Evolutionary conservation across 92 coral and sea anemone genomes (phyloP), one percentile per base, ranked within the genome.

Genomic region (Phenganax marumi): DNA sequence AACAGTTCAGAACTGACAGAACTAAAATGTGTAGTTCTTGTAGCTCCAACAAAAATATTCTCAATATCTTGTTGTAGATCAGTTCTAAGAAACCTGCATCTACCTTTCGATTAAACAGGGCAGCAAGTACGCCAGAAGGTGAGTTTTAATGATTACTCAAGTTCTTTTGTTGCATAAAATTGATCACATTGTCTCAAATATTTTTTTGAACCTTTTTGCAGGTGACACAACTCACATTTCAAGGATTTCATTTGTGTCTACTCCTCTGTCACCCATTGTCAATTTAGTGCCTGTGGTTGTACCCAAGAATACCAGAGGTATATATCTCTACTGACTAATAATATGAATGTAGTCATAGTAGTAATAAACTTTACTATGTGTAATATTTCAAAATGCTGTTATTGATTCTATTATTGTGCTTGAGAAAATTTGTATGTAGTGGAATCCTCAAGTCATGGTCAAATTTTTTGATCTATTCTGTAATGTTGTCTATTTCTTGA

Each of bases 91-190:
- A 26, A 84, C 74, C 58, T 80, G 79, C 12, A 9, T 2, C 24
- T 26, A 49, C 71, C 8, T 55, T 53, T 10, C 54, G 76, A 21
- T 13, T 77, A 21, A 68, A 60, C 61, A 88, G 97, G 13, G 97
- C 93, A 21, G 91, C 97, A 18, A 92, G 97, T 75, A 92, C 97
- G 8, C 97, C 97, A 8, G 93, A 88, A 81, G 97, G 97, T 91
- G 81, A 68, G 53, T 63, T 63, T 65, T 12, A 65, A 65, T 33
- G 3, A 33, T 33, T 33, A 33, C 5, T 33, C 43, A 5, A 33
- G 43, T 33, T 33, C 63, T 14, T 56, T 56, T 56, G 21, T 7
- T 56, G n/a, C n/a, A 14, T 14, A 21, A 14, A 56, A 56, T 56
- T 56, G 63, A 14, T 56, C 22, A 14, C 22, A 21, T 56, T 14